phyloP scores from a whole-genome alignment of 2,888 invertebrate genomes.

The Troilus luridus region DNA sequence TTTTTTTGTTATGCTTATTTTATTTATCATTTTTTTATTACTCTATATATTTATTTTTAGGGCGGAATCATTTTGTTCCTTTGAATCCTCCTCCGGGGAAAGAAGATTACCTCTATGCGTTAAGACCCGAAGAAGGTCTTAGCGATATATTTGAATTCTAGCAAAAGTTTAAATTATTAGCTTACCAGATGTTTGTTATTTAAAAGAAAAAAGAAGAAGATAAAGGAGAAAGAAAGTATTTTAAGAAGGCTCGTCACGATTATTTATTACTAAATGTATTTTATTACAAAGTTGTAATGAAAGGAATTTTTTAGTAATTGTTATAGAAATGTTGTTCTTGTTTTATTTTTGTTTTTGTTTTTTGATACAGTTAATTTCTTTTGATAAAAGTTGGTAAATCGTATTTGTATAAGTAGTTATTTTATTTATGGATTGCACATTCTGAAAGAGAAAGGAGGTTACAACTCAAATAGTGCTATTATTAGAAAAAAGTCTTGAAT shows the following conservation, averaged over 20 bases:
- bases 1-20: not conserved
- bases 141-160: conserved; percentile 53
- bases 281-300: not conserved
- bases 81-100: conserved; percentile 52
- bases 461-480: not conserved
- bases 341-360: not conserved
- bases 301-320: not conserved
- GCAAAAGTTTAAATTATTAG: not conserved
- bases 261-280: conserved; percentile 10
- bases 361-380: not conserved
- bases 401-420: not conserved
- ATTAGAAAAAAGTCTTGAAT: too few relatives aligned
- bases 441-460: not conserved
- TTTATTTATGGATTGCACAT: not conserved
- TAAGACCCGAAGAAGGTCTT: conserved; percentile 54
- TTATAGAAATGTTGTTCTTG: not conserved
- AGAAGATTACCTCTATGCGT: conserved; percentile 46
- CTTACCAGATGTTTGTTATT: not conserved
- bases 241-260: not conserved
- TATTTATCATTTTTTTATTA: too few relatives aligned
- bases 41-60: conserved; percentile 14
- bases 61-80: conserved; percentile 48
- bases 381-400: not conserved
- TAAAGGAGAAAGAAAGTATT: not conserved
- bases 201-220: not conserved